These are phyloP conservation scores for Hesperia comma DNA, from an alignment of 2,888 invertebrate species.

Conservation along the genomic window DNA sequence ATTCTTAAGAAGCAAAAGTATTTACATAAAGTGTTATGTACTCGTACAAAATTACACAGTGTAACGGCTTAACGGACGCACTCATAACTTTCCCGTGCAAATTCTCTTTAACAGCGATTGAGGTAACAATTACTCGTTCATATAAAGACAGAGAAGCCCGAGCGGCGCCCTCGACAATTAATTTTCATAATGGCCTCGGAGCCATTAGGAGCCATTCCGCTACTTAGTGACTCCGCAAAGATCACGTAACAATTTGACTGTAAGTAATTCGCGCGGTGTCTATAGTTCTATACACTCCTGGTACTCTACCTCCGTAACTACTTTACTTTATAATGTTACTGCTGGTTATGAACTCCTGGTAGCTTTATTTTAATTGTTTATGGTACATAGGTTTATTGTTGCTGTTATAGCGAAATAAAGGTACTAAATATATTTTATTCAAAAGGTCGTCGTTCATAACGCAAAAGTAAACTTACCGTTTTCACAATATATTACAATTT, in stretches of 20 bases:
- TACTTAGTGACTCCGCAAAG: slow-evolving; percentile 13
- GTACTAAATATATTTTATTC: too few relatives aligned
- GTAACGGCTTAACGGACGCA: not conserved
- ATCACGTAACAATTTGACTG: slow-evolving; percentile 19
- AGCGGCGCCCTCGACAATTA: slow-evolving; percentile 3
- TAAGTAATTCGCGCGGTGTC: slow-evolving; percentile 1
- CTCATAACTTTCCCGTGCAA: not conserved
- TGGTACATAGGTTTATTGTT: too few relatives aligned
- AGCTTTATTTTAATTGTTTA: not conserved
- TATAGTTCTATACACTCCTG: not conserved
- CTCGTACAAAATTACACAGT: not conserved
- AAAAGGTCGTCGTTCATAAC: too few relatives aligned
- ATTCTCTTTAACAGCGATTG: slow-evolving; percentile 2
- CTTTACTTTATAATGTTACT: not conserved
- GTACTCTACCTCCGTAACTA: not conserved
- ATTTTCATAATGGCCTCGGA: slow-evolving; percentile 15
- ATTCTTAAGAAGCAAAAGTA: too few relatives aligned
- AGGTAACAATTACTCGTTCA: slow-evolving; percentile 21
- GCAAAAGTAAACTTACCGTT: too few relatives aligned
- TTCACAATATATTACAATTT: too few relatives aligned
- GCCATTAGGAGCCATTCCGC: slow-evolving; percentile 16
- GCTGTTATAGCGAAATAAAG: too few relatives aligned
- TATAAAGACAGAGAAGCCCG: not conserved
- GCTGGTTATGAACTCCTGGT: not conserved
- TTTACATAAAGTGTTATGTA: too few relatives aligned